Conservation (phyloP, 2,113 vertebrate species). For the Carassius carassius region DNA sequence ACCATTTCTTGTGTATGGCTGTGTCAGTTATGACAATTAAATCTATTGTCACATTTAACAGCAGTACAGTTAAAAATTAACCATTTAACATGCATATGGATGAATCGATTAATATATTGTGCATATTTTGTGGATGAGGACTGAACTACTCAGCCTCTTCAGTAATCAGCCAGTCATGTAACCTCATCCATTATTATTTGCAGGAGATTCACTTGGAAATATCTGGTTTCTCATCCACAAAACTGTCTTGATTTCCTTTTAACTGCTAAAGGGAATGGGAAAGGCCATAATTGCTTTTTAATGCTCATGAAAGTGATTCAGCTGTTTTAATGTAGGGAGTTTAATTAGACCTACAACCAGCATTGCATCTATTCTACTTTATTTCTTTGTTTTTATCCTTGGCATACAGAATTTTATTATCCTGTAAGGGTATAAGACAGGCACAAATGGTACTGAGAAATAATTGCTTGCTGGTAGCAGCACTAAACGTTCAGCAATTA, state of each 20-base stretch:
- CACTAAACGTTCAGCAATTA: no score
- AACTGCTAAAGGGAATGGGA: not conserved
- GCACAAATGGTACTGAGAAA: no score
- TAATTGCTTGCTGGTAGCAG: no score
- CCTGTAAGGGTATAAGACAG: no score
- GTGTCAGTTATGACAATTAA: no score
- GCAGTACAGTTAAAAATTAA: not conserved
- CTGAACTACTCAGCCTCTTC: not conserved
- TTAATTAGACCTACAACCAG: no score
- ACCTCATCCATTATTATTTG: not conserved
- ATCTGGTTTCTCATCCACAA: not conserved
- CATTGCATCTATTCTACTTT: no score
- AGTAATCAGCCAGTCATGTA: not conserved
- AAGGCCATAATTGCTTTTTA: not conserved
- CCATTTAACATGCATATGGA: not conserved
- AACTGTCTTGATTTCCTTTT: not conserved
- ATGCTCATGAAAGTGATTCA: no score
- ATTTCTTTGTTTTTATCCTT: no score
- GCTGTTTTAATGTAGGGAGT: no score
- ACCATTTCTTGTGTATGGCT: constrained; percentile 2
- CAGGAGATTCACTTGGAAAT: not conserved
- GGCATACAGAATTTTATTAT: no score
- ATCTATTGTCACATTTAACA: not conserved
- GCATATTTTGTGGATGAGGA: not conserved
- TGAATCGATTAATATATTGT: not conserved